Evolutionary conservation across 2,888 invertebrate species (phyloP), one percentile per base, ranked within the genome.

Genomic region (Pachymerium ferrugineum): DNA sequence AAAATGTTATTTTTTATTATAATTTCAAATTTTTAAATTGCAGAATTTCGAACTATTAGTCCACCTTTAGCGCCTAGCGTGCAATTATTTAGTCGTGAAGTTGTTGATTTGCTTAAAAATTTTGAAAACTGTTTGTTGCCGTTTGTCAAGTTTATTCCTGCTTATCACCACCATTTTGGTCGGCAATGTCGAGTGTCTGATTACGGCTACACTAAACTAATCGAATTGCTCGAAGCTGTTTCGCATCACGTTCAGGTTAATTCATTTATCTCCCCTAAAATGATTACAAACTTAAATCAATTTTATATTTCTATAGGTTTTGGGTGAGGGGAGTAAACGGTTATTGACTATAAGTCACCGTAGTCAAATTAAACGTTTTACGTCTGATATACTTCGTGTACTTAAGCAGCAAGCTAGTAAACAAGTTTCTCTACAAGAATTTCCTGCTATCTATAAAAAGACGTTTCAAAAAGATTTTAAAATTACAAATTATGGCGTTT

Each of bases 121-220:
- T 89, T 89, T 25, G 90, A 93, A 0, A 88, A 89, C 77, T 92
- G 93, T 79, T 90, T 91, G 74, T 88, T 97, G 83, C 88, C 90
- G 3, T 90, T 92, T 76, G 81, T 88, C 82, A 92, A 93, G 80
- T 92, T 97, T 77, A 95, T 97, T 79, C 97, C 97, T 1, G 91
- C 94, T 0, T 97, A 97, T 84, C 97, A 97, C 82, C 95, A 95
- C 83, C 96, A 96, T 83, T 97, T 96, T 82, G 95, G 96, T 0
- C 88, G 94, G 33, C 97, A 97, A 82, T 96, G 96, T 81, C 88
- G 95, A 73, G 95, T 97, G 0, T 93, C 96, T 6, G 94, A 96
- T 84, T 97, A 96, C 81, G 97, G 97, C n/a, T 96, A 92, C 80
- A 93, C 93, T 0, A 94, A 94, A 82, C 85, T 97, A 1, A 90